These are phyloP conservation scores for Microcebus lehilahytsara DNA, from an alignment of 2,113 vertebrate species.

Conservation along the genomic window DNA sequence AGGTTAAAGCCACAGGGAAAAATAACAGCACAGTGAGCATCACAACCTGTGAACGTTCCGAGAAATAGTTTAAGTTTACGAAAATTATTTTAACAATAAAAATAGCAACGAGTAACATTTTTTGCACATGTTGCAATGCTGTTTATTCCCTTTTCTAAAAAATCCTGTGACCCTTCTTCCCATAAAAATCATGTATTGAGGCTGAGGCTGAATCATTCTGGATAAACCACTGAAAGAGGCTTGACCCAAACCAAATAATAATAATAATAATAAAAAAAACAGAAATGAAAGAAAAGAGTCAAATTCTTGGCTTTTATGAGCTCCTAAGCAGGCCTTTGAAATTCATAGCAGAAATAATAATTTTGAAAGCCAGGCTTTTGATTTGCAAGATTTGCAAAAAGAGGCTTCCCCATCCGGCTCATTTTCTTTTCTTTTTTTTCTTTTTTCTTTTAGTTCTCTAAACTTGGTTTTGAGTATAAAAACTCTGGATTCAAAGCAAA, in stretches of 20 bases:
- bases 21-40: not conserved
- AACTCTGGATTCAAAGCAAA: conserved; percentile 8
- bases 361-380: not conserved
- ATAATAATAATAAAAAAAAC: not conserved
- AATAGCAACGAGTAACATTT: not conserved
- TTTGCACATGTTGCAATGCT: not conserved
- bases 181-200: not conserved
- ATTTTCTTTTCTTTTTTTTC: not conserved
- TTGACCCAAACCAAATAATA: not conserved
- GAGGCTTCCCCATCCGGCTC: too few relatives aligned
- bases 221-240: not conserved
- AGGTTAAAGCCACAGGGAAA: not conserved
- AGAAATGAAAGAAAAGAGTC: not conserved
- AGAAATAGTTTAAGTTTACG: not conserved
- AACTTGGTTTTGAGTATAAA: not conserved
- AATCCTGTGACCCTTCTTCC: not conserved
- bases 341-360: conserved; percentile 24
- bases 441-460: not conserved
- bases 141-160: not conserved
- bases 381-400: not conserved
- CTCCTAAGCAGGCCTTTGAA: conserved; percentile 34
- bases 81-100: not conserved
- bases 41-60: not conserved
- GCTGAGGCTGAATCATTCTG: not conserved
- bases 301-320: not conserved